Evolutionary conservation across 2,113 vertebrate species (phyloP), one percentile per base, ranked within the genome.

Genomic region (Microtus richardsoni): DNA sequence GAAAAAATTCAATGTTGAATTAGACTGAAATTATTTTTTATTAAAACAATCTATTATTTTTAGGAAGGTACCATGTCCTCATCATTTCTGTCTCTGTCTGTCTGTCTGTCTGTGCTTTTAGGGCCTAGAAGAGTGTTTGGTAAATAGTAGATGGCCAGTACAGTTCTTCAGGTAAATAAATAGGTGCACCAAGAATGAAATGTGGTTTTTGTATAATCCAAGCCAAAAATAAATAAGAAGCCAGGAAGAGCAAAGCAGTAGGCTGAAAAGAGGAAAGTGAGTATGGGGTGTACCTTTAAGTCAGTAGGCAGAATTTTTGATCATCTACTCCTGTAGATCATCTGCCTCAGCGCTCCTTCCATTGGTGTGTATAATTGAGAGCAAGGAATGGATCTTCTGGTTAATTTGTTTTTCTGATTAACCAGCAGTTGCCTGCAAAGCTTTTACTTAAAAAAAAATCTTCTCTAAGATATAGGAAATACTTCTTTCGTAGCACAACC

Each of bases 401-500:
- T 97, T 97, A 98, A 96, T 93, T 89, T 89, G 24, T 64, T 97
- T 96, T 94, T 96, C 54, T 95, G 41, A 90, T 97, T 96, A 97
- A 96, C 95, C 58, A 91, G n/a, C 70, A 75, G 79, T 89, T 94
- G 93, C 87, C 91, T 96, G 93, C 44, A 95, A 88, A 64, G 8
- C 2, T 94, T 92, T 82, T 74, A 54, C 19, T 54, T 33, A 17
- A 14, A 79, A 75, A 79, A 75, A 87, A 8, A 91, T 17, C 28
- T 9, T 74, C 49, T 39, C 28, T 68, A 95, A 75, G 36, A 62
- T 64, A 90, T 64, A 70, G 71, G 52, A 75, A 75, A 70, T 82
- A 54, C 24, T 79, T 10, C 88, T 96, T 96, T 89, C 41, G 82
- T 88, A 78, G 79, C 82, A 26, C 9, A 87, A 28, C 85, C 28